Base-by-base conservation (phyloP, 2,113 vertebrate species). In the Mormyrus iriodes region DNA sequence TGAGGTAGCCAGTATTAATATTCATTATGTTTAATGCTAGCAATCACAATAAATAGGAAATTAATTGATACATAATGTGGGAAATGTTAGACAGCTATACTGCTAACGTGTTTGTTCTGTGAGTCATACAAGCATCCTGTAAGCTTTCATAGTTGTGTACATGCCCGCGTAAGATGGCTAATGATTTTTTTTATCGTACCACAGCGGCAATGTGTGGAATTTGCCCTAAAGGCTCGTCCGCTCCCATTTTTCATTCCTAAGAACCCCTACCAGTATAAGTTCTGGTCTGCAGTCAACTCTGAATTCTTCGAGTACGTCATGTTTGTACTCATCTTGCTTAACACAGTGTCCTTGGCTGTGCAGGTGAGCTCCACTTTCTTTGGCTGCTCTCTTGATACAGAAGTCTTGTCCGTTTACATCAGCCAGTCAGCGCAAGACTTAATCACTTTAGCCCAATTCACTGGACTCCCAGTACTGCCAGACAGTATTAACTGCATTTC, bases 211-310 rank as follows among this genome's bases (percentile, higher is more conserved):
- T 99, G 98, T 95, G 98, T 99, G 19, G 98, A 99, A 91, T 99
- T 99, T 1, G 98, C 98, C 88, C 95, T 99, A 92, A 99, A 99
- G 94, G 98, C 98, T 15, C 97, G 98, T 4, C 98, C 98, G 1
- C 93, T 99, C 91, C 95, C 97, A 31, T 97, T 98, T 93, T 99
- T 99, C 90, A 99, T 99, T 91, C 98, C 98, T 85, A 99, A 99
- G 95, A 99, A 99, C 92, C 97, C 96, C 12, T 99, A 99, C 95
- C 98, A 99, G 95, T 99, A 99, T 95, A 99, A 98, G 93, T 99
- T 99, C 96, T 99, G 98, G 98, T 99, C 98, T 91, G 97, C 99
- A 96, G 98, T 99, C 92, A 99, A 99, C 95, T 99, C 98, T 89
- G 97, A 98, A 21, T 97, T 97, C 89, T 99, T 99, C 91, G 98